These are phyloP conservation scores for Apogon hyalosoma DNA, from an alignment of 2,797 vertebrate species.

Conservation along the genomic window DNA sequence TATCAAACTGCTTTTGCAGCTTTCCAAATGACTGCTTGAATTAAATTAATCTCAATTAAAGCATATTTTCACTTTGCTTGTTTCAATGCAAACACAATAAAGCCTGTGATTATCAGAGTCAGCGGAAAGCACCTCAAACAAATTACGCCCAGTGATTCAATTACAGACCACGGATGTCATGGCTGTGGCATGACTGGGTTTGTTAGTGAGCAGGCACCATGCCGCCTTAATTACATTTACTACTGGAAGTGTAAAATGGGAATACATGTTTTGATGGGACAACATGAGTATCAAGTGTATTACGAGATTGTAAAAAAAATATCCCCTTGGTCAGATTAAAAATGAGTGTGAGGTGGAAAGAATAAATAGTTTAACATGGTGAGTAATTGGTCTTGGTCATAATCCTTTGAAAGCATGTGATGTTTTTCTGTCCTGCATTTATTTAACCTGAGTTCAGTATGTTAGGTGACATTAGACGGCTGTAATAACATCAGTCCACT, in stretches of 20 bases:
- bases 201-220: background rate
- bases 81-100: constrained; percentile 44
- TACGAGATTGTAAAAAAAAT: no score
- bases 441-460: no score
- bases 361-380: background rate
- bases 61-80: constrained; percentile 12
- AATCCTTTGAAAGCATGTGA: background rate
- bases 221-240: background rate
- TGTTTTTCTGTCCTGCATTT: background rate
- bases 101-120: constrained; percentile 29
- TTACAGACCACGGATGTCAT: constrained; percentile 10
- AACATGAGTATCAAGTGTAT: background rate
- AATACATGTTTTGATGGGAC: background rate
- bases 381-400: background rate
- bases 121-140: constrained; percentile 36
- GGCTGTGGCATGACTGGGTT: background rate
- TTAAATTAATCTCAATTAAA: constrained; percentile 25
- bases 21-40: constrained; percentile 19
- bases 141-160: constrained; percentile 24
- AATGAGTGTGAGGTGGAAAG: background rate
- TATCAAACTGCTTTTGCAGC: background rate
- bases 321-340: background rate
- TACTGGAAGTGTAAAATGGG: background rate
- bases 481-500: background rate
- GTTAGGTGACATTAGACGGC: no score